Evolutionary conservation across 2,888 invertebrate genomes (phyloP).

Genomic region (Acronicta aceris): DNA sequence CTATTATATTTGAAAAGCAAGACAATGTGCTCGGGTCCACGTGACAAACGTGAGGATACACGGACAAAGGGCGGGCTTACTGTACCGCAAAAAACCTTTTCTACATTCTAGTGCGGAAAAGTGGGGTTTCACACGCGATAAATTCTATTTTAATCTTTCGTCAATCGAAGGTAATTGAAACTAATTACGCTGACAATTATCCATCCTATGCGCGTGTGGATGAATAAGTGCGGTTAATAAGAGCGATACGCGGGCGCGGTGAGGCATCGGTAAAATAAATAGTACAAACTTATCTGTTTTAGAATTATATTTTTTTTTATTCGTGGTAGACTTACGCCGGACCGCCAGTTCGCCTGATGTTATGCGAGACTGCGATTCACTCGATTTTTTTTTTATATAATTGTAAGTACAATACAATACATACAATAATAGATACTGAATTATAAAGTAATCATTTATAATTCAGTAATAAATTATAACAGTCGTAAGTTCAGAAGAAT

Average conservation of each 20-base stretch:
- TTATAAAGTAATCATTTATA: no score
- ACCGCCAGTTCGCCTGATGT: no score
- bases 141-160: conserved; percentile 86
- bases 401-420: no score
- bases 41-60: conserved; percentile 76
- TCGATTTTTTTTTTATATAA: no score
- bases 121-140: conserved; percentile 84
- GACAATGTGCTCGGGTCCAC: conserved; percentile 74
- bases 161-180: conserved; percentile 82
- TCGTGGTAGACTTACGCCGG: no score
- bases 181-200: conserved; percentile 78
- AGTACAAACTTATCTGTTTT: no score
- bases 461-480: no score
- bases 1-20: conserved; percentile 73
- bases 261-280: conserved; percentile 6
- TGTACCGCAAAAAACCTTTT: conserved; percentile 74
- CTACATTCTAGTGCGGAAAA: conserved; percentile 82
- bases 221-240: conserved; percentile 61
- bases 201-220: conserved; percentile 59
- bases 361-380: no score
- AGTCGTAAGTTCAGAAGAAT: no score
- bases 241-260: conserved; percentile 31
- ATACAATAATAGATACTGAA: no score
- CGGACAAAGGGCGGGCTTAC: conserved; percentile 75
- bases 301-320: no score